Conservation (phyloP, 2,113 vertebrate genomes). For the Pycnonotus jocosus region DNA sequence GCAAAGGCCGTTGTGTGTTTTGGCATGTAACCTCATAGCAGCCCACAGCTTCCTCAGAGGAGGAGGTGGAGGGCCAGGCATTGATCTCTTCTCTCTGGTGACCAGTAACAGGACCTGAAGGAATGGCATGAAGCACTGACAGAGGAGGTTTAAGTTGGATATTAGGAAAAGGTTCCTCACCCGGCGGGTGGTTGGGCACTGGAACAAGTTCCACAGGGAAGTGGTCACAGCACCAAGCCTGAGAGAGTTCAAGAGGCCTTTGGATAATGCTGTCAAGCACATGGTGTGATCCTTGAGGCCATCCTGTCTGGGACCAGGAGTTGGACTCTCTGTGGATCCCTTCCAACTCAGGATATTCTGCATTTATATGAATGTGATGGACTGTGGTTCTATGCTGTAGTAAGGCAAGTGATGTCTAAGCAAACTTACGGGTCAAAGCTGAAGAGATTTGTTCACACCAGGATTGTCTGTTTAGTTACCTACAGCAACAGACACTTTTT, state of each 20-base stretch:
- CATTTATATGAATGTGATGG: accelerated
- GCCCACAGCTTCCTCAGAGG: neutral
- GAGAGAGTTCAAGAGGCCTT: neutral
- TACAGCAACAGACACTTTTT: neutral
- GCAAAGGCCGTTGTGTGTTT: neutral
- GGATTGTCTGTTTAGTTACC: neutral
- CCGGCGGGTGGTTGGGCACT: neutral
- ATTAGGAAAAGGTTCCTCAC: neutral
- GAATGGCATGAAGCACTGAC: neutral
- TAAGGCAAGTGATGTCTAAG: neutral
- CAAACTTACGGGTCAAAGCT: neutral
- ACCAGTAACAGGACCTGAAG: neutral
- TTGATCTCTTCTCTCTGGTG: neutral
- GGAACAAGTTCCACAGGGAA: neutral
- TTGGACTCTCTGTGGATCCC: neutral
- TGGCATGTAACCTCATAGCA: neutral
- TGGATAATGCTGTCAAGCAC: neutral
- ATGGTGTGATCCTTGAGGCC: neutral
- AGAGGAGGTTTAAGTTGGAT: neutral
- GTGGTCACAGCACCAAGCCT: neutral
- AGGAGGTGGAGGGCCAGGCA: neutral
- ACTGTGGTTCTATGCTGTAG: neutral
- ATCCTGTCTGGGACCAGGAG: neutral
- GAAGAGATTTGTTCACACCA: neutral
- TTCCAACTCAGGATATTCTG: neutral